Base-by-base conservation (phyloP, 53 echinoderm and acorn worm species). In the Crossaster papposus region DNA sequence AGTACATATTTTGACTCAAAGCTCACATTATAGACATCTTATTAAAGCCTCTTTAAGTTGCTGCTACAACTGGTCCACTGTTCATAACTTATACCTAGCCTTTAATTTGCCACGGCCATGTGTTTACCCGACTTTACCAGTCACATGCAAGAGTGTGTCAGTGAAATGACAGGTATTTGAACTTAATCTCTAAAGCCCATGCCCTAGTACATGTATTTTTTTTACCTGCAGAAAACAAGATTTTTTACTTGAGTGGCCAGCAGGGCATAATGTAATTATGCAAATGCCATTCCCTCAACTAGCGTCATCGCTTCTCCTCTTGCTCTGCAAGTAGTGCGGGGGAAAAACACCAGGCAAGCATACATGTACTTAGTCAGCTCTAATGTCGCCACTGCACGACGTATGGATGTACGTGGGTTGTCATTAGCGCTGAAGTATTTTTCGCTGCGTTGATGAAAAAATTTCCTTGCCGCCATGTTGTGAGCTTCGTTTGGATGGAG, bases 391-490 rank as follows among this genome's bases (percentile, higher is more conserved):
- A 0, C 36, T 24, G 50, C 23, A 78, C 51, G 70, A 68, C 4
- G 17, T 53, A 72, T 31, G 9, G 5, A 31, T 34, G 73, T 72
- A 29, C 73, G 84, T 71, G 85, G 85, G 73, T 44, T 29, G 72
- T 44, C 30, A 20, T 33, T 28, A 28, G 55, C 73, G 24, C 53
- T 50, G 10, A 71, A 51, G 32, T 70, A 85, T 72, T 58, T 58
- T 73, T 72, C 54, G 15, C 85, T 80, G 72, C 73, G 85, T 85
- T 17, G 72, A 52, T 73, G 72, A 72, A 73, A 85, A 58, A 15
- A 14, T 80, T 85, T 72, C 73, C 53, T 14, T 73, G 85, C 51
- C 85, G 85, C 85, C 85, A 85, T 85, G 85, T 85, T 85, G 85
- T 85, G 85, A 85, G 70, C 30, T 54, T 1, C 31, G 30, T 38